These are phyloP conservation scores for Podiceps cristatus DNA, from an alignment of 2,113 vertebrate genomes.

Conservation along the genomic window DNA sequence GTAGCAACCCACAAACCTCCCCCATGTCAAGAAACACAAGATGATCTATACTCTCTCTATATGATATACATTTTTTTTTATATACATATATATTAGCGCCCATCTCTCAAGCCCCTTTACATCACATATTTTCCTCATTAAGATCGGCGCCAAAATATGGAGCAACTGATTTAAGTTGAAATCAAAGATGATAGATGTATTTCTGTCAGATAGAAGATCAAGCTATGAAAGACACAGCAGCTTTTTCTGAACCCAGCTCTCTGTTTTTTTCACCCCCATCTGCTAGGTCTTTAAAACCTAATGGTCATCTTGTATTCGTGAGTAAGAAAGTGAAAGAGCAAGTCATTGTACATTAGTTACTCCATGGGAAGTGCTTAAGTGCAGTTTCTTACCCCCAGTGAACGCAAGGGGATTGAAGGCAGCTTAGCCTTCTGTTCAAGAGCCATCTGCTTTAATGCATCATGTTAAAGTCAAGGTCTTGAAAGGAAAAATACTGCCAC, in stretches of 20 bases:
- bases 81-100: not conserved
- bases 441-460: constrained; percentile 61
- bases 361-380: constrained; percentile 52
- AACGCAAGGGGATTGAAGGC: constrained; percentile 17
- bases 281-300: constrained; percentile 48
- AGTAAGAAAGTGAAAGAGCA: constrained; percentile 30
- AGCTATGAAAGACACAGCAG: constrained; percentile 1
- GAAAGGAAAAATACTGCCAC: constrained; percentile 31
- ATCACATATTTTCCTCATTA: not conserved
- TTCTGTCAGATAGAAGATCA: not conserved
- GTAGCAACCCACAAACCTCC: not conserved
- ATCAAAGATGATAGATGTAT: not conserved
- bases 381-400: constrained; percentile 23
- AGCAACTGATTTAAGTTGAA: not conserved
- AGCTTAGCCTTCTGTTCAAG: constrained; percentile 54
- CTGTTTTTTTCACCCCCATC: not conserved
- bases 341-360: constrained; percentile 63
- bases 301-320: constrained; percentile 38
- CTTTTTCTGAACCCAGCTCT: not conserved
- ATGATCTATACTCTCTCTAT: too few relatives aligned
- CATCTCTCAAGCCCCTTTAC: not conserved
- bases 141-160: not conserved
- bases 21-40: not conserved
- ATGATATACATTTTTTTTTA: not conserved
- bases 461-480: constrained; percentile 41